Percentiles rank a stretch among this genome's conserved stretches.
Evolutionary conservation across 1,140 invertebrate genomes (phyloP).

Genomic region (Cotesia glomerata): DNA sequence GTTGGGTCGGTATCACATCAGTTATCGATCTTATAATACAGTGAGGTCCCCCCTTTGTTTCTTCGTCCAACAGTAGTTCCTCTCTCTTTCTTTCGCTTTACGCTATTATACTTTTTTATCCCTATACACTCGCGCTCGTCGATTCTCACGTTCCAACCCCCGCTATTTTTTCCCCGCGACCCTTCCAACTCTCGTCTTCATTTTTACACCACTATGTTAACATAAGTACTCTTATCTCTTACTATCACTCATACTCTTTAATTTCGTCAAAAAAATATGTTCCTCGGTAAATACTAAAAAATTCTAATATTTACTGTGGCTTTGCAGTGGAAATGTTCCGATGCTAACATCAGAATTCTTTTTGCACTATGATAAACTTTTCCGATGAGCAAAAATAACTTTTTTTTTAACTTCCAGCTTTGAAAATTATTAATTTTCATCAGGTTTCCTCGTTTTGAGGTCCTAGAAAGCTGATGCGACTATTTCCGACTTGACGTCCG

Average conservation of each 20-base stretch:
- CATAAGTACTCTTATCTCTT: constrained; percentile 5
- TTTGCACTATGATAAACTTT: too few relatives aligned
- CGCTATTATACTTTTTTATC: constrained; percentile 31
- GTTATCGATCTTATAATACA: constrained; percentile 44
- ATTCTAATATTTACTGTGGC: too few relatives aligned
- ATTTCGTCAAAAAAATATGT: neutral
- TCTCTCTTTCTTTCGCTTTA: constrained; percentile 31
- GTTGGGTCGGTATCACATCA: constrained; percentile 43
- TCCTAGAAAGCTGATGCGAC: too few relatives aligned
- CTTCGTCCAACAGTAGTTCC: constrained; percentile 27
- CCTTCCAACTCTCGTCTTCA: constrained; percentile 4
- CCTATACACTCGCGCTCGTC: constrained; percentile 37
- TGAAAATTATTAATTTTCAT: too few relatives aligned
- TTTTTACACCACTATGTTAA: constrained; percentile 4
- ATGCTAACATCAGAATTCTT: too few relatives aligned
- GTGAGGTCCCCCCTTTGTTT: constrained; percentile 37
- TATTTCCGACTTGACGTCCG: too few relatives aligned
- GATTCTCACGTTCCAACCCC: constrained; percentile 32
- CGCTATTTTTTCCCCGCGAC: constrained; percentile 22
- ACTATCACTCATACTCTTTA: constrained; percentile 4
- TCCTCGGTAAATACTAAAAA: too few relatives aligned
- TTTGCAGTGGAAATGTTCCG: too few relatives aligned
- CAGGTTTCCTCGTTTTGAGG: too few relatives aligned
- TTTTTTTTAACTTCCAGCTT: too few relatives aligned
- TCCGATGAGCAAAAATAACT: too few relatives aligned